Conservation (phyloP, 2,113 vertebrate genomes). For the Lucifuga dentata region DNA sequence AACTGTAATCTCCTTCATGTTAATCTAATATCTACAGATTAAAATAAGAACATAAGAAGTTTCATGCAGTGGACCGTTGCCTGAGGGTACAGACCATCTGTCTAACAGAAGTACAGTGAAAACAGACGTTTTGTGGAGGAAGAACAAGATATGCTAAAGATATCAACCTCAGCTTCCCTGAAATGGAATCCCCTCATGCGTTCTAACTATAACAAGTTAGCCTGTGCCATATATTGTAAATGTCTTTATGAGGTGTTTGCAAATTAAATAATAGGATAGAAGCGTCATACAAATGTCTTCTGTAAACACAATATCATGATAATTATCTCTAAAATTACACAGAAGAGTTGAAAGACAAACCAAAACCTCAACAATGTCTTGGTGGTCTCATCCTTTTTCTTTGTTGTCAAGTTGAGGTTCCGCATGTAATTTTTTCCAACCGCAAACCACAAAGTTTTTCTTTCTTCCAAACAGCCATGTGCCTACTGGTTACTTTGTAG, state of each 20-base stretch:
- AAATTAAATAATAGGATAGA: conserved; percentile 54
- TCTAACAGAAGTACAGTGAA: conserved; percentile 24
- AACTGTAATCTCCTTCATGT: conserved; percentile 34
- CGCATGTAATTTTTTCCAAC: conserved; percentile 9
- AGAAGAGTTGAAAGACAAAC: conserved; percentile 32
- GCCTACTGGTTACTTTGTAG: conserved; percentile 36
- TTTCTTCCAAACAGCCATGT: conserved; percentile 46
- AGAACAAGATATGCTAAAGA: conserved; percentile 52
- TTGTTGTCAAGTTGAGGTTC: conserved; percentile 37
- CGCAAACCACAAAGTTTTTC: conserved; percentile 46
- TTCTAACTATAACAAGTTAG: conserved; percentile 57
- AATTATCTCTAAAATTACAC: conserved; percentile 53
- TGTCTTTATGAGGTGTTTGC: conserved; percentile 61
- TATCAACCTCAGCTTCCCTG: conserved; percentile 52
- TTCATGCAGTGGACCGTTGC: conserved; percentile 45
- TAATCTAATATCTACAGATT: conserved; percentile 55
- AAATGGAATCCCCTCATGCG: conserved; percentile 42
- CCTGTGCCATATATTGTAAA: conserved; percentile 46
- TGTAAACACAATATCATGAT: conserved; percentile 28
- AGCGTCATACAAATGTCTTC: conserved; percentile 42
- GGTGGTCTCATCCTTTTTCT: conserved; percentile 51
- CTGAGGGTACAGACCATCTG: conserved; percentile 42
- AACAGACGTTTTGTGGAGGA: conserved; percentile 16
- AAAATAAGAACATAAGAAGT: conserved; percentile 14
- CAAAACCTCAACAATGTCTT: conserved; percentile 55